Percentiles rank a stretch among this genome's conserved stretches.
These are phyloP conservation scores for Pollenia labialis DNA, from an alignment of 2,888 invertebrate genomes.

Conservation along the genomic window DNA sequence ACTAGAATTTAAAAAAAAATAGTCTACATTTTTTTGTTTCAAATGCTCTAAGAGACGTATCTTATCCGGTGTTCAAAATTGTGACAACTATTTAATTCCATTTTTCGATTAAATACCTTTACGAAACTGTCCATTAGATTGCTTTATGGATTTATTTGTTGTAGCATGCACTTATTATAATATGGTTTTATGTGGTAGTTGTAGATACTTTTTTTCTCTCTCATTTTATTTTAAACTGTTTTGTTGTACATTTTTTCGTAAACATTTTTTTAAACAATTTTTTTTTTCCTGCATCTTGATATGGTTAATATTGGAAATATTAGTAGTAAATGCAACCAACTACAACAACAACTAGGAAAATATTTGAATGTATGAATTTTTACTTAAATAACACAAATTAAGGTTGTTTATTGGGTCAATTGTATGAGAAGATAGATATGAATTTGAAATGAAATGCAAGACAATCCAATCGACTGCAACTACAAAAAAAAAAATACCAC, in stretches of 20 bases:
- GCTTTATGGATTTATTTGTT: conserved; percentile 72
- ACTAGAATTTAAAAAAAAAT: too few relatives aligned
- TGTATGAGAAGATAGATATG: conserved; percentile 71
- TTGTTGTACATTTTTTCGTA: conserved; percentile 2
- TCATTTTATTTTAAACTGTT: conserved; percentile 40
- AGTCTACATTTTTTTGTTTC: too few relatives aligned
- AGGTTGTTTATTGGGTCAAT: conserved; percentile 75
- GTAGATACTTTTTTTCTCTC: conserved; percentile 12
- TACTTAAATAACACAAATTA: conserved; percentile 74
- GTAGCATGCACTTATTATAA: conserved; percentile 67
- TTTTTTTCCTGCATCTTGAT: conserved; percentile 72
- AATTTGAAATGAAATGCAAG: conserved; percentile 56
- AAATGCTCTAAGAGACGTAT: too few relatives aligned
- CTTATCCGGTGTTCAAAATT: too few relatives aligned
- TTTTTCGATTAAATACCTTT: conserved; percentile 27
- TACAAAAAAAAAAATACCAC: background rate
- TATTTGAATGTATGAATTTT: conserved; percentile 65
- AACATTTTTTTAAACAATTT: conserved; percentile 17
- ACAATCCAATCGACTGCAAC: conserved; percentile 30
- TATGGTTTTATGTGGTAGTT: conserved; percentile 65
- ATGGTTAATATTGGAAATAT: conserved; percentile 69
- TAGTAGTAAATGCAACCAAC: conserved; percentile 51
- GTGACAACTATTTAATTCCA: too few relatives aligned
- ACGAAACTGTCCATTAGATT: conserved; percentile 15
- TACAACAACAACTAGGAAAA: conserved; percentile 21